These are phyloP conservation scores for Bubo blakistoni DNA, from an alignment of 2,113 vertebrate genomes.

Conservation along the genomic window DNA sequence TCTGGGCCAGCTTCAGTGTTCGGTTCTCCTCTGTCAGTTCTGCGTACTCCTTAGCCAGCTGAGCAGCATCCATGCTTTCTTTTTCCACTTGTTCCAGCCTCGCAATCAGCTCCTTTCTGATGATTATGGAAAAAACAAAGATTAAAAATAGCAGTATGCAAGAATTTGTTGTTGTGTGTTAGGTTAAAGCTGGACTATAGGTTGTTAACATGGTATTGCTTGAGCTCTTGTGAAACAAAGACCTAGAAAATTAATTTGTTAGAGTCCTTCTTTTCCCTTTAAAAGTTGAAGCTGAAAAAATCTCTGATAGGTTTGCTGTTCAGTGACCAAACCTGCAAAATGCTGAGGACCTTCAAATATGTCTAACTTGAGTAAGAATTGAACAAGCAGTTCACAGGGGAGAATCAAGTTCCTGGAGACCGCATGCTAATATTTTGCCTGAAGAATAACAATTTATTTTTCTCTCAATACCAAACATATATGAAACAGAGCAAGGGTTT, in stretches of 20 bases:
- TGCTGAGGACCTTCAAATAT: background rate
- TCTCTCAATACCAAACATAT: background rate
- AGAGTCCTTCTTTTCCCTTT: background rate
- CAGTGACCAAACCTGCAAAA: background rate
- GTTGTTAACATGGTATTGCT: background rate
- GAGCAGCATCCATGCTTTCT: slow-evolving; percentile 84
- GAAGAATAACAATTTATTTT: background rate
- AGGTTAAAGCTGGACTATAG: background rate
- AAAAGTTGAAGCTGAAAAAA: background rate
- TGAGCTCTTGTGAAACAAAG: background rate
- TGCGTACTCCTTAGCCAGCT: slow-evolving; percentile 87
- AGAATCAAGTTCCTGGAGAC: background rate
- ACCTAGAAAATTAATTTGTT: background rate
- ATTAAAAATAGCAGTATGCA: background rate
- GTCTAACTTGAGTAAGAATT: background rate
- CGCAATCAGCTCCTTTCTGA: slow-evolving; percentile 88
- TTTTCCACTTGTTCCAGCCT: slow-evolving; percentile 91
- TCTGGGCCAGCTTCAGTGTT: slow-evolving; percentile 85
- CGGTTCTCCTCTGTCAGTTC: slow-evolving; percentile 91
- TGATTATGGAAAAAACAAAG: background rate
- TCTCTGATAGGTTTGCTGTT: background rate
- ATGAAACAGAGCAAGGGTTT: background rate
- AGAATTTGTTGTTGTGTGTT: background rate
- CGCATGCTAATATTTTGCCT: background rate
- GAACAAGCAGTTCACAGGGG: accelerated